phyloP scores from a whole-genome alignment of 2,888 invertebrate species.

The Sesia apiformis region DNA sequence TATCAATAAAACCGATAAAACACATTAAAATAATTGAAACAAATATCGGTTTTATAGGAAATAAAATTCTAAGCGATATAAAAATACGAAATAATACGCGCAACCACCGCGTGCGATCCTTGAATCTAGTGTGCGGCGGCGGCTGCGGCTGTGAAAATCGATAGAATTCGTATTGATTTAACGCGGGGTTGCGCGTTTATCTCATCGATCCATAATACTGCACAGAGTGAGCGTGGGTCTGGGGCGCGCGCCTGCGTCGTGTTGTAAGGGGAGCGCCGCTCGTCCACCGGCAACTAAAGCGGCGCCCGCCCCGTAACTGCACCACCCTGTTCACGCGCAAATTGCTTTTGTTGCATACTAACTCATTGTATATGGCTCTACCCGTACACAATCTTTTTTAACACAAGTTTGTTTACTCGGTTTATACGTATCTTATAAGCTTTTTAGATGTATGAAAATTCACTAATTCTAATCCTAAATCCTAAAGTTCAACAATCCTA shows the following conservation, averaged over 20 bases:
- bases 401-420: no score
- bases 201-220: slow-evolving; percentile 77
- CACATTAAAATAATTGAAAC: neutral
- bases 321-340: slow-evolving; percentile 65
- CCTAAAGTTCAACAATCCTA: no score
- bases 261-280: slow-evolving; percentile 32
- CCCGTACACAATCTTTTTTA: no score
- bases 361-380: no score
- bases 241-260: slow-evolving; percentile 47
- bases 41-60: slow-evolving; percentile 1
- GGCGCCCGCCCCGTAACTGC: slow-evolving; percentile 14
- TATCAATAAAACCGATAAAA: slow-evolving; percentile 3
- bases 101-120: slow-evolving; percentile 72
- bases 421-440: no score
- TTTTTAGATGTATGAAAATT: no score
- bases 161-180: slow-evolving; percentile 83
- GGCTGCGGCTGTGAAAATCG: slow-evolving; percentile 81
- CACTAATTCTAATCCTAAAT: no score
- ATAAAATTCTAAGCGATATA: neutral
- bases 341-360: slow-evolving; percentile 14
- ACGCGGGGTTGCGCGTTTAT: slow-evolving; percentile 83
- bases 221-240: slow-evolving; percentile 30
- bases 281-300: slow-evolving; percentile 12
- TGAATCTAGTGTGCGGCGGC: slow-evolving; percentile 69
- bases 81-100: slow-evolving; percentile 27